Evolutionary conservation across 35 echinoderm and acorn worm genomes (phyloP).

Genomic region (Lytechinus variegatus): DNA sequence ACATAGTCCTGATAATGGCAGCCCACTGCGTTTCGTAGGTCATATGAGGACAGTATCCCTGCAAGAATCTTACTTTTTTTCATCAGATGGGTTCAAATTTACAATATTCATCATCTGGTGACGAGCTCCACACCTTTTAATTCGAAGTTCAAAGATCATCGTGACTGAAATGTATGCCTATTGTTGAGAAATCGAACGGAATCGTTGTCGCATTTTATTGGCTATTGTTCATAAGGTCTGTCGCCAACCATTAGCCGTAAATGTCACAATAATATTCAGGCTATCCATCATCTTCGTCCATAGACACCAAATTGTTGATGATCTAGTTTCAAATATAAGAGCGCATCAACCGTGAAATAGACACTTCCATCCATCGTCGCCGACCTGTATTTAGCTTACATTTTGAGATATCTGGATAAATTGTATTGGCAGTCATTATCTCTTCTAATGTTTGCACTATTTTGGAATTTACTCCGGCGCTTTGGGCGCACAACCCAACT

Average conservation of each 20-base stretch:
- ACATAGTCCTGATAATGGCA: neutral
- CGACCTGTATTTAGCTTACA: neutral
- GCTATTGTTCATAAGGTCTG: neutral
- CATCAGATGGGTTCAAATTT: too few species aligned
- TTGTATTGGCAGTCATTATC: neutral
- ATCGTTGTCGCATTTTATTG: slow-evolving; percentile 1
- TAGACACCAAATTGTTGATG: neutral
- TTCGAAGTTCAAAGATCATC: neutral
- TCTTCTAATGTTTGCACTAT: neutral
- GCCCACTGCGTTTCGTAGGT: neutral
- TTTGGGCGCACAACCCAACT: neutral
- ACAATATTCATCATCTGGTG: neutral
- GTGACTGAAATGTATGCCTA: neutral
- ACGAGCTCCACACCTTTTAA: neutral
- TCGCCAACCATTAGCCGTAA: neutral
- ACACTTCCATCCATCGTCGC: neutral
- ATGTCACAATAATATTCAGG: neutral
- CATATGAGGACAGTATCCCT: neutral
- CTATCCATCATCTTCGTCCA: neutral
- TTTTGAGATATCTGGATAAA: neutral
- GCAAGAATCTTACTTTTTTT: too few species aligned
- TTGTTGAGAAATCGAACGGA: slow-evolving; percentile 7
- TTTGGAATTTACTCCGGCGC: neutral
- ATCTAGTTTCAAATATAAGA: neutral
- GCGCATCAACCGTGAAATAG: neutral